Evolutionary conservation across 1,140 invertebrate species (phyloP).

Genomic region (Cotesia typhae): DNA sequence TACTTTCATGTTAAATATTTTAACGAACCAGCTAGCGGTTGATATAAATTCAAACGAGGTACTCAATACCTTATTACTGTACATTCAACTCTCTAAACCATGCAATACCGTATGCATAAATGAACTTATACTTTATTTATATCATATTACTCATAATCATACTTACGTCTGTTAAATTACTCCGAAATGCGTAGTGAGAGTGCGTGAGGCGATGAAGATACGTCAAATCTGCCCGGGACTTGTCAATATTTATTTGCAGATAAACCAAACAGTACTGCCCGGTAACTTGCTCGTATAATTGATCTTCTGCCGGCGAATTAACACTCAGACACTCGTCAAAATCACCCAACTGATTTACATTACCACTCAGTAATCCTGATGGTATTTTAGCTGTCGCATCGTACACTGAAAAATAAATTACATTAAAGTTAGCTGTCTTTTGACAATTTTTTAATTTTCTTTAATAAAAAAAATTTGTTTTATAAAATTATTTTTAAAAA

Average conservation of each 20-base stretch:
- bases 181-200: slow-evolving; percentile 71
- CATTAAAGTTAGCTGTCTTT: neutral
- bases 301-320: slow-evolving; percentile 38
- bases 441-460: too few relatives aligned
- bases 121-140: too few relatives aligned
- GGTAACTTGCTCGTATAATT: slow-evolving; percentile 55
- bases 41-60: slow-evolving; percentile 21
- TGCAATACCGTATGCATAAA: neutral
- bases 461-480: too few relatives aligned
- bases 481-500: too few relatives aligned
- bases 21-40: neutral
- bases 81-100: neutral
- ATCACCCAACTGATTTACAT: slow-evolving; percentile 73
- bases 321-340: slow-evolving; percentile 71
- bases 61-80: neutral
- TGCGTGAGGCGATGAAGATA: slow-evolving; percentile 69
- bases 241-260: slow-evolving; percentile 66
- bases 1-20: slow-evolving; percentile 17
- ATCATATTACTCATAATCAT: slow-evolving; percentile 41
- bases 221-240: slow-evolving; percentile 64
- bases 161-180: slow-evolving; percentile 73
- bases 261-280: slow-evolving; percentile 73
- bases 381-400: slow-evolving; percentile 70
- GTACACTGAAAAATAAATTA: slow-evolving; percentile 64
- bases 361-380: slow-evolving; percentile 71